Percentiles rank a stretch among this genome's conserved stretches.
Conservation (phyloP, 2,888 invertebrate species). For the Xanthorhoe spadicearia region DNA sequence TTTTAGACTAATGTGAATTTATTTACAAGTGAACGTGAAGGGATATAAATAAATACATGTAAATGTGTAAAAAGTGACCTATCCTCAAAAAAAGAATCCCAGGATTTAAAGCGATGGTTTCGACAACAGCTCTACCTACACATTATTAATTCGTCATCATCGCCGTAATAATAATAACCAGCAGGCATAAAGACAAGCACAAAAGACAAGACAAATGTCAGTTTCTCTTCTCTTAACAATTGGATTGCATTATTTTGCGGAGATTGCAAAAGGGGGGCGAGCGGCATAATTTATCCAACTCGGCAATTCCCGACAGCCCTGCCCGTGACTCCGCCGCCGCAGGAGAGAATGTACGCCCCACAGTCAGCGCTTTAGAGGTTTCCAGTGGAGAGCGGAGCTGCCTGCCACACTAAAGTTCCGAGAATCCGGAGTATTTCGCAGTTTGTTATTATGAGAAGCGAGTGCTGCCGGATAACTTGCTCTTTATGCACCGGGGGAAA, state of each 20-base stretch:
- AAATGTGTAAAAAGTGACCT: too few relatives aligned
- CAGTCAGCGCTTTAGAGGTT: constrained; percentile 81
- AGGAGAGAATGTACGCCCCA: constrained; percentile 74
- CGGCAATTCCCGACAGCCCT: constrained; percentile 79
- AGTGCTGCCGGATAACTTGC: constrained; percentile 70
- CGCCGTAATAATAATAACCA: constrained; percentile 43
- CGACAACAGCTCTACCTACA: constrained; percentile 18
- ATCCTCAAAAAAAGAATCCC: not conserved
- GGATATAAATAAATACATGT: too few relatives aligned
- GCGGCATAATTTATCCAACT: constrained; percentile 78
- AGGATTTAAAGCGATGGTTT: not conserved
- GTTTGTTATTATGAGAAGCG: constrained; percentile 77
- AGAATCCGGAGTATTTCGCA: constrained; percentile 80
- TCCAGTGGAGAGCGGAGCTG: constrained; percentile 67
- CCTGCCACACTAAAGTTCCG: constrained; percentile 73
- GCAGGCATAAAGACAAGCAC: constrained; percentile 55
- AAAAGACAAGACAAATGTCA: constrained; percentile 70
- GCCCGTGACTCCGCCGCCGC: constrained; percentile 69
- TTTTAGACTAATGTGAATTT: too few relatives aligned
- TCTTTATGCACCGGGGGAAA: constrained; percentile 70
- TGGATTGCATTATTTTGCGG: constrained; percentile 79
- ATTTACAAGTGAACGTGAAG: too few relatives aligned
- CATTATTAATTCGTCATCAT: constrained; percentile 37
- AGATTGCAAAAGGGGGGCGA: constrained; percentile 74
- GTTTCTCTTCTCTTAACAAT: constrained; percentile 68